Evolutionary conservation across 2,888 invertebrate species (phyloP).

Genomic region (Aquatica leii): DNA sequence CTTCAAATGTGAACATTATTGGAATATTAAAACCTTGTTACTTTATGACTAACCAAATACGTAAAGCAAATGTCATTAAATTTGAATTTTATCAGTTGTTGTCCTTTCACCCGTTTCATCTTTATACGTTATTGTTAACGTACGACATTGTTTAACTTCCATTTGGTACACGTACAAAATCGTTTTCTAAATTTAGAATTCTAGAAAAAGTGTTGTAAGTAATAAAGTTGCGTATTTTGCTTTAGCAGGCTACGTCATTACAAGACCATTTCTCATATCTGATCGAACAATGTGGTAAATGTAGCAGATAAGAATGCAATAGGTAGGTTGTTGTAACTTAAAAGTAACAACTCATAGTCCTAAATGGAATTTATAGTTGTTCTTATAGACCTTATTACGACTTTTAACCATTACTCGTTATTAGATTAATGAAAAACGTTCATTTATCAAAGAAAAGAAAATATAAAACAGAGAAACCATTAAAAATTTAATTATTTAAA

Average conservation of each 20-base stretch:
- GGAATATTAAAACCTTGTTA: not conserved
- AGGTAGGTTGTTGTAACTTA: conserved; percentile 11
- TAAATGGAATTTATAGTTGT: too few species aligned
- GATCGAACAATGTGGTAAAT: conserved; percentile 8
- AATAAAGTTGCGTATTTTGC: not conserved
- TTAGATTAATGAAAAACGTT: too few species aligned
- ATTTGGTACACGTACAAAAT: not conserved
- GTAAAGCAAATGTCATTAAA: conserved; percentile 16
- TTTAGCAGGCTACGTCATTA: conserved; percentile 5
- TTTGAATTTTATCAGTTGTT: conserved; percentile 19
- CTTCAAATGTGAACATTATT: not conserved
- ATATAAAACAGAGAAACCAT: too few species aligned
- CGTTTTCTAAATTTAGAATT: too few species aligned
- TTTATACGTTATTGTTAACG: too few species aligned
- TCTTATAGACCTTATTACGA: too few species aligned
- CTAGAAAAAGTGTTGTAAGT: not conserved
- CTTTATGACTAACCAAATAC: not conserved
- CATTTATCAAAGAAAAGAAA: too few species aligned
- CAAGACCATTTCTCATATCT: conserved; percentile 13
- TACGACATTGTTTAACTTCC: conserved; percentile 10
- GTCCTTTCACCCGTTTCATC: not conserved
- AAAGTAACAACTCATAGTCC: conserved; percentile 2
- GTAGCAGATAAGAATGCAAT: conserved; percentile 13
- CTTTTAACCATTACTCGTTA: too few species aligned
- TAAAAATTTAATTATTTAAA: too few species aligned